Base-by-base conservation (phyloP, 2,888 invertebrate species). In the Masnerella sp. region DNA sequence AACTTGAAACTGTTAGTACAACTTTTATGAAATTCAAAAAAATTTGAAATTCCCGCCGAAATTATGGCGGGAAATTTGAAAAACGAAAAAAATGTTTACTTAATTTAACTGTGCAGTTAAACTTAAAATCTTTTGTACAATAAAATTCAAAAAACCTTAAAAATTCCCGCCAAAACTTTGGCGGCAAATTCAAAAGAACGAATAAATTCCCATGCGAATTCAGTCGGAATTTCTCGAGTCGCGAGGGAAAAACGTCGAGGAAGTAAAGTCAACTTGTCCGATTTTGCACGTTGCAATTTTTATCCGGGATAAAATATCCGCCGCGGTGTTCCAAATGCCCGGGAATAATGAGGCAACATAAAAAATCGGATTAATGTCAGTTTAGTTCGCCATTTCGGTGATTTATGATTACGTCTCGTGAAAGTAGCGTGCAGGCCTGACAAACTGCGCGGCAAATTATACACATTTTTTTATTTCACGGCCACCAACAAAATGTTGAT, bases 291-390 rank as follows among this genome's bases (percentile, higher is more conserved):
- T 42, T 51, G 49, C 34, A 64, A 38, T 18, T 56, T 67, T 47
- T 49, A 40, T 22, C 47, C 15, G 38, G 28, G 22, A 47, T 67
- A 45, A 56, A 67, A 56, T 34, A 42, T 54, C 28, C 25, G 51
- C 14, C 28, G 54, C 64, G 28, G 67, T 15, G 32, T 51, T 43
- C 56, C 62, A 64, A 71, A 56, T 56, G 64, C 42, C 28, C 22
- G 25, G 43, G 59, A 62, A 68, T 62, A 74, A 64, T 45, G 65
- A 59, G 52, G 56, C 32, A 58, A 52, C 69, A 69, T 74, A 69
- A 74, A 74, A 74, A 69, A 74, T 74, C 65, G 74, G 70, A 70
- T 75, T 70, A 70, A 71, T 51, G 67, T 75, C 67, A 61, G 36
- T 75, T 75, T 75, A 75, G 70, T 70, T 67, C 51, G 36, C 69